A percentile compares a stretch with the other conserved stretches of the same genome.
These are phyloP conservation scores for Microcebus tavaratra DNA, from an alignment of 2,113 vertebrate genomes.

Conservation along the genomic window DNA sequence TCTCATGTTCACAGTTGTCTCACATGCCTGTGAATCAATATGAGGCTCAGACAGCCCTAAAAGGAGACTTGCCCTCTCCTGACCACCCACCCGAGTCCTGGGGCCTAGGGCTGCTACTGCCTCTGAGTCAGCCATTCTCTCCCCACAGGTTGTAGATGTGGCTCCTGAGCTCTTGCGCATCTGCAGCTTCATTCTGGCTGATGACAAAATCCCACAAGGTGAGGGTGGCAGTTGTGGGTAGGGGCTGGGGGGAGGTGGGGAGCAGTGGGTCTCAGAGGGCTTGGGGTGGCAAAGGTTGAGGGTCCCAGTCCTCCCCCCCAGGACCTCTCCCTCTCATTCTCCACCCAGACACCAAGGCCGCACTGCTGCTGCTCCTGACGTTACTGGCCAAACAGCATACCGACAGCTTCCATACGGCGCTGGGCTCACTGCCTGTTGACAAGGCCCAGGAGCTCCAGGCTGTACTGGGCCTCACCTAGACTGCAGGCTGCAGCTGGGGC, in stretches of 20 bases:
- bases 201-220: slow-evolving; percentile 78
- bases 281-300: neutral
- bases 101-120: neutral
- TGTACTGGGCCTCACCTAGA: slow-evolving; percentile 71
- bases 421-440: slow-evolving; percentile 86
- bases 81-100: neutral
- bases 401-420: slow-evolving; percentile 85
- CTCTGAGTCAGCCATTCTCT: neutral
- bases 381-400: slow-evolving; percentile 84
- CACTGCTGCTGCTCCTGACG: slow-evolving; percentile 82
- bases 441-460: slow-evolving; percentile 80
- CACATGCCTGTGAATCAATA: neutral
- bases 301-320: too few relatives aligned
- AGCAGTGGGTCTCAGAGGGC: neutral
- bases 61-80: neutral
- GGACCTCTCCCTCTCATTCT: neutral
- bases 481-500: neutral
- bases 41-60: neutral
- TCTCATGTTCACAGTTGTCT: neutral
- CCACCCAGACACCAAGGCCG: slow-evolving; percentile 85
- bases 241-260: neutral
- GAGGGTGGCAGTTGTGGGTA: neutral
- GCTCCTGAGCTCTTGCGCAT: slow-evolving; percentile 75
- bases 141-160: slow-evolving; percentile 72
- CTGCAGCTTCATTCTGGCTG: slow-evolving; percentile 67